Conservation (phyloP, 2,888 invertebrate species). For the Chymomyza amoena region DNA sequence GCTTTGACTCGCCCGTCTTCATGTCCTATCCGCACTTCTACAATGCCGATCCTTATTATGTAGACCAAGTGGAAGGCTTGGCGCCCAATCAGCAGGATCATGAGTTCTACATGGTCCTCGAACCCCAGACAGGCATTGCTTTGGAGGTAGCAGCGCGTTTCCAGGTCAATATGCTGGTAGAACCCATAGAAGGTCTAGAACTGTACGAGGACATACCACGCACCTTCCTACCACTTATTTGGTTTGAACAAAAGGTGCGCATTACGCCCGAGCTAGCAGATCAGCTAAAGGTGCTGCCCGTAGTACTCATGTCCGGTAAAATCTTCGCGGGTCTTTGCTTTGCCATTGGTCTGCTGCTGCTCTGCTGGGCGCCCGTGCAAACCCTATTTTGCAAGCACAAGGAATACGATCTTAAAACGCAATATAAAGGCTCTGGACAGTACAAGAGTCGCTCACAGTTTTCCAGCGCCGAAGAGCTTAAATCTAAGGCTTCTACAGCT, state of each 20-base stretch:
- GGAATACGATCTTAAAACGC: conserved; percentile 53
- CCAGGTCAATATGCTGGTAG: conserved; percentile 88
- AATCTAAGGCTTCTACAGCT: conserved; percentile 48
- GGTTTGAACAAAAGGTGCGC: conserved; percentile 86
- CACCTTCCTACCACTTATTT: conserved; percentile 87
- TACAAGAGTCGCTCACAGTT: conserved; percentile 47
- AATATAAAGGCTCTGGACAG: conserved; percentile 55
- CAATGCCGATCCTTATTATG: conserved; percentile 85
- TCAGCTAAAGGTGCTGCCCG: conserved; percentile 80
- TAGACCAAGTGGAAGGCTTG: conserved; percentile 84
- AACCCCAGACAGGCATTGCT: conserved; percentile 87
- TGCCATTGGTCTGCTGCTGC: conserved; percentile 77
- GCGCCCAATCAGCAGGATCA: conserved; percentile 83
- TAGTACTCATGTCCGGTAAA: conserved; percentile 80
- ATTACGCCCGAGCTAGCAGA: conserved; percentile 81
- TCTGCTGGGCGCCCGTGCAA: conserved; percentile 75
- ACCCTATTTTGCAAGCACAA: conserved; percentile 47
- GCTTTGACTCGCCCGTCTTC: conserved; percentile 89
- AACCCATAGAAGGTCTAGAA: conserved; percentile 83
- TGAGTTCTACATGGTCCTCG: conserved; percentile 87
- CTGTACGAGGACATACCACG: conserved; percentile 84
- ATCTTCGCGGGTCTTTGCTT: conserved; percentile 80
- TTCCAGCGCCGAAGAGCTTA: conserved; percentile 59
- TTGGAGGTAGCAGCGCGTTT: conserved; percentile 87
- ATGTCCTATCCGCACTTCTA: conserved; percentile 92